Evolutionary conservation across 2,888 invertebrate genomes (phyloP).

Genomic region (Spisula solida): DNA sequence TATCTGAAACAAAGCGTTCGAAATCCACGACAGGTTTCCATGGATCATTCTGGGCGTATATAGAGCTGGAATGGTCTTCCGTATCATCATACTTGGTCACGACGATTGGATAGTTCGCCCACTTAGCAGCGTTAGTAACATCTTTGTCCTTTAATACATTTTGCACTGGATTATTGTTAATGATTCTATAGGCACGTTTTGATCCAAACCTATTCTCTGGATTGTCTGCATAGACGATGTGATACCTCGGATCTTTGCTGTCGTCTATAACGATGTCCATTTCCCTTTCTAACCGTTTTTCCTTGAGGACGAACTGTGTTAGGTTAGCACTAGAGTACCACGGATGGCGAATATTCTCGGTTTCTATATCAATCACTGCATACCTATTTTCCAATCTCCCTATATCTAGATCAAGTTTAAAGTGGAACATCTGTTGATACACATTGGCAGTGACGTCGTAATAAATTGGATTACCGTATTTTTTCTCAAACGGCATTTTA

Average conservation of each 20-base stretch:
- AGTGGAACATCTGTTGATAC: conserved; percentile 83
- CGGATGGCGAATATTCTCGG: conserved; percentile 70
- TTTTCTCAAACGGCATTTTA: conserved; percentile 74
- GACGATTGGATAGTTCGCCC: conserved; percentile 82
- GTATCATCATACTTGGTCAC: conserved; percentile 82
- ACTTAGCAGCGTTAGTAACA: conserved; percentile 76
- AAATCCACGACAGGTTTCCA: conserved; percentile 83
- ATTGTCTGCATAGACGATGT: conserved; percentile 74
- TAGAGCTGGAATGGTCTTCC: conserved; percentile 81
- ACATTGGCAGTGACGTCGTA: conserved; percentile 78
- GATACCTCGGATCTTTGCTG: conserved; percentile 73
- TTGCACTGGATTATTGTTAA: conserved; percentile 73
- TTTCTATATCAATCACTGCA: conserved; percentile 74
- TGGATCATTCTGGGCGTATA: conserved; percentile 82
- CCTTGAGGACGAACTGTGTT: conserved; percentile 75
- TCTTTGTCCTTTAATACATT: conserved; percentile 75
- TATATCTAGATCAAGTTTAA: conserved; percentile 84
- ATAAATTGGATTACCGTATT: conserved; percentile 78
- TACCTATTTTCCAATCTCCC: conserved; percentile 79
- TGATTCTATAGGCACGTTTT: conserved; percentile 79
- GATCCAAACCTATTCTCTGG: conserved; percentile 76
- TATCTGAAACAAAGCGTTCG: conserved; percentile 80
- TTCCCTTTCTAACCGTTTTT: conserved; percentile 75
- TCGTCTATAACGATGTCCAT: conserved; percentile 75
- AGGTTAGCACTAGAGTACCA: conserved; percentile 73